Evolutionary conservation across 2,113 vertebrate genomes (phyloP), one percentile per base, ranked within the genome.

Genomic region (Heterochromis multidens): DNA sequence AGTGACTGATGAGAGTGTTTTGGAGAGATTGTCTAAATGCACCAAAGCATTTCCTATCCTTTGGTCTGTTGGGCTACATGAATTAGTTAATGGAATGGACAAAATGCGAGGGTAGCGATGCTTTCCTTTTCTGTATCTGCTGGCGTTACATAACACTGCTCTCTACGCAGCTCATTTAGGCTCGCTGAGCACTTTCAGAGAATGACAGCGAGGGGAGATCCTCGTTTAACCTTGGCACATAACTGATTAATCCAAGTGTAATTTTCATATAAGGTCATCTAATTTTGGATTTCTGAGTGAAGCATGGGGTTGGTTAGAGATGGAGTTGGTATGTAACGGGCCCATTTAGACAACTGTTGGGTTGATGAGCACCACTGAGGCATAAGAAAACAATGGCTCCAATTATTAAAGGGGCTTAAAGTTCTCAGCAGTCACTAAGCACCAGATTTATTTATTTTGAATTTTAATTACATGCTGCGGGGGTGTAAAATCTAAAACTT

Each of bases 211-310:
- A 77, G 65, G 82, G 85, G 83, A 85, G 89, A 85, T 93, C 88
- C 92, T 91, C 54, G 57, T 87, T 94, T 93, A 94, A 93, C 93
- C 93, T 82, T 72, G 88, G 81, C 86, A 83, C 56, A n/a, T 88
- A 84, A 88, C 88, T 80, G 76, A 90, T 94, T 93, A 93, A 93
- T 93, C 92, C 79, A 57, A 85, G 77, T 84, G 54, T 91, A 49
- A 92, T 93, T 91, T 93, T 88, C 86, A 90, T 93, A 87, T 86
- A 91, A 93, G 91, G 91, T 91, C 88, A 88, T 93, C 80, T 93
- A 90, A 92, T 91, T 94, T 87, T 90, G 85, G 83, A 70, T 82
- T 82, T 89, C 57, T 33, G 72, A 84, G 61, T 57, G 52, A 87
- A 87, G 77, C 12, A 12, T 63, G 77, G 58, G 19, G 62, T 81